Evolutionary conservation across 2,797 vertebrate genomes (phyloP).

Genomic region (Coregonus suidteri): DNA sequence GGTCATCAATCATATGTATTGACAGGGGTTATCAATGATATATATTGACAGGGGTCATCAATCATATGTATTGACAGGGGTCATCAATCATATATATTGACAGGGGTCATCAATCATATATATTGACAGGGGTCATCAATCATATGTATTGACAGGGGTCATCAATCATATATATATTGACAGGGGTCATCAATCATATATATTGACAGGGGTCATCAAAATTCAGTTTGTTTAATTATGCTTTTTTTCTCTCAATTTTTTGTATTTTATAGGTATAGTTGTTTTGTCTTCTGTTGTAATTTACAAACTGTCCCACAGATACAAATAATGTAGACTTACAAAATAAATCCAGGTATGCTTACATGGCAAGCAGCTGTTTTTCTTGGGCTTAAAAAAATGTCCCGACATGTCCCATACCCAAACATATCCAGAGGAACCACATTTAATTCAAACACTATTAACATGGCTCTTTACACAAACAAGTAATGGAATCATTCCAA

Average conservation of each 20-base stretch:
- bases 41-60: no score
- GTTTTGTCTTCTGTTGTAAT: slow-evolving; percentile 81
- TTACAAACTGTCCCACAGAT: slow-evolving; percentile 99
- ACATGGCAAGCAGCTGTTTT: slow-evolving; percentile 95
- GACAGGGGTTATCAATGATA: no score
- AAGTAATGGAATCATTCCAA: slow-evolving; percentile 50
- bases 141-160: no score
- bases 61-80: no score
- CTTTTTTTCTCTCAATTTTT: slow-evolving; percentile 34
- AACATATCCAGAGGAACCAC: slow-evolving; percentile 74
- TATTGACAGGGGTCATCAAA: no score
- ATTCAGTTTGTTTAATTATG: background rate
- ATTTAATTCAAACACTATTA: slow-evolving; percentile 78
- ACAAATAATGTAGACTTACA: slow-evolving; percentile 99
- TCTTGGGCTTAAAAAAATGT: slow-evolving; percentile 65
- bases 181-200: no score
- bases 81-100: no score
- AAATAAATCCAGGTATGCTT: slow-evolving; percentile 99
- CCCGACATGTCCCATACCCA: slow-evolving; percentile 76
- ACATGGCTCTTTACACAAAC: slow-evolving; percentile 84
- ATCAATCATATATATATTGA: no score
- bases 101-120: no score
- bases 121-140: no score
- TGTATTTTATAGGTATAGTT: slow-evolving; percentile 48
- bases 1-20: no score